Conservation (phyloP, 2,888 invertebrate genomes). For the Lamellibrachia columna region DNA sequence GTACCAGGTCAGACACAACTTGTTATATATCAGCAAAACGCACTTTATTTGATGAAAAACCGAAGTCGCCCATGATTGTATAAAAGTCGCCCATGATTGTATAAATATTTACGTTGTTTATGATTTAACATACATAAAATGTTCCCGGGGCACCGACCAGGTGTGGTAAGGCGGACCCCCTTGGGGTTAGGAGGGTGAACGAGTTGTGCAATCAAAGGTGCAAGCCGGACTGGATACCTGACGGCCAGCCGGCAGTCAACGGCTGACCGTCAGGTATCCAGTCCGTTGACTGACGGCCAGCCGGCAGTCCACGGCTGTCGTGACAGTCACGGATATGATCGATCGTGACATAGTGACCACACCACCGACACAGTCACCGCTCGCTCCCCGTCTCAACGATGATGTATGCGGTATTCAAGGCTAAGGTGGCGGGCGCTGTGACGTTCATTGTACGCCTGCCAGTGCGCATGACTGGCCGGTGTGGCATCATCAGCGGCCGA, state of each 20-base stretch:
- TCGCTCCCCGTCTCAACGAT: not conserved
- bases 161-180: not conserved
- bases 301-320: not conserved
- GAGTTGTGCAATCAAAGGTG: not conserved
- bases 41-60: no score
- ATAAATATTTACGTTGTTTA: no score
- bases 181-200: not conserved
- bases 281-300: not conserved
- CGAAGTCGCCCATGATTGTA: no score
- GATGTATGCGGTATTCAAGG: slow-evolving; percentile 4
- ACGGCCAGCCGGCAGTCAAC: not conserved
- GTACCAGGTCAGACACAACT: no score
- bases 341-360: not conserved
- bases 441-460: not conserved
- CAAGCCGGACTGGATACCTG: not conserved
- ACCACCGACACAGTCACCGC: not conserved
- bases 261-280: not conserved
- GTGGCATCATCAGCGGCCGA: not conserved
- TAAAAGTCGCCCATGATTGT: no score
- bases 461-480: not conserved
- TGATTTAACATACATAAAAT: not conserved
- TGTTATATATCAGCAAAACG: no score
- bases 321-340: not conserved
- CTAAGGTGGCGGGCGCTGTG: not conserved
- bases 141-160: not conserved